Conservation (phyloP, 1,140 invertebrate species). For the Onthophagus taurus region DNA sequence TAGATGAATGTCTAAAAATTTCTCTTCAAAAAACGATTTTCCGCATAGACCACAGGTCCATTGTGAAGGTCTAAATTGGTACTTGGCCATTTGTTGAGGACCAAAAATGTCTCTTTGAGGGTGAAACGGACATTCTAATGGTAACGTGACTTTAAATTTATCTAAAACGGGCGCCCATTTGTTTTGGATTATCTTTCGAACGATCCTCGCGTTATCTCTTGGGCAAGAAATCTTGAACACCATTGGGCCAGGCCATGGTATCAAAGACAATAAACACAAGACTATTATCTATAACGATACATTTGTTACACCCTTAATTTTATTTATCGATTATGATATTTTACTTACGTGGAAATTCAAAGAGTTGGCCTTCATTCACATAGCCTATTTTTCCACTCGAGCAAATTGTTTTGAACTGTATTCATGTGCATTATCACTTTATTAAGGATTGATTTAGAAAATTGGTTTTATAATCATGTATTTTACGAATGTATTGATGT, state of each 20-base stretch:
- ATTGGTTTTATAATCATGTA: too few relatives aligned
- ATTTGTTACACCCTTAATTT: neutral
- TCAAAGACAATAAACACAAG: conserved; percentile 68
- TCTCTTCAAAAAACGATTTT: conserved; percentile 84
- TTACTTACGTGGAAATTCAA: conserved; percentile 33
- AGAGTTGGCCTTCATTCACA: conserved; percentile 38
- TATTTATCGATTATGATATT: neutral
- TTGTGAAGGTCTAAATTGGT: conserved; percentile 70
- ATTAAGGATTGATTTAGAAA: too few relatives aligned
- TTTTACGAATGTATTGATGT: too few relatives aligned
- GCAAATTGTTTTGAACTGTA: too few relatives aligned
- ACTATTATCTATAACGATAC: conserved; percentile 51
- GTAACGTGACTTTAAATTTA: conserved; percentile 69
- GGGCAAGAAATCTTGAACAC: conserved; percentile 79
- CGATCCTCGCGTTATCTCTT: conserved; percentile 78
- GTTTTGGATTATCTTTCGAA: conserved; percentile 79
- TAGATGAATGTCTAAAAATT: conserved; percentile 82
- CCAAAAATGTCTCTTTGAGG: conserved; percentile 76
- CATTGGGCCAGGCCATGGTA: conserved; percentile 78
- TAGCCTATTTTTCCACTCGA: conserved; percentile 26
- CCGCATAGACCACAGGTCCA: conserved; percentile 90
- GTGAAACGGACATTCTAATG: conserved; percentile 83
- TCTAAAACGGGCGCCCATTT: conserved; percentile 84
- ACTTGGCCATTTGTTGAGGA: conserved; percentile 71
- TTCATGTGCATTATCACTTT: too few relatives aligned